phyloP scores from a whole-genome alignment of 1,140 invertebrate genomes.

The Pogonognathellus flavescens region DNA sequence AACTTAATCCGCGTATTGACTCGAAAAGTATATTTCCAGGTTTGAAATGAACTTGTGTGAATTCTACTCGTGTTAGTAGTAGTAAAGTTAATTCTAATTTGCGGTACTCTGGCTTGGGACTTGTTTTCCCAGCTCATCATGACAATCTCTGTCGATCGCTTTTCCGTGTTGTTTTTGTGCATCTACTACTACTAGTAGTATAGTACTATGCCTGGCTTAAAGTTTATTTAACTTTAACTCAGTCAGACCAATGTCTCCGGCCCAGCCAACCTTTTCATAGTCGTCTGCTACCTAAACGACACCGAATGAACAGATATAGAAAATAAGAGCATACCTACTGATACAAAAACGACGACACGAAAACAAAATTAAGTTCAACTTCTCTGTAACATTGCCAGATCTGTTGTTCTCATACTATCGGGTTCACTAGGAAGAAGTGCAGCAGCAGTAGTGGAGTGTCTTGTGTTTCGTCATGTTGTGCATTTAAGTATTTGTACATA shows the following conservation, averaged over 20 bases:
- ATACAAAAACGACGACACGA: background rate
- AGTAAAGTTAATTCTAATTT: conserved; percentile 38
- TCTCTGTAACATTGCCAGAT: conserved; percentile 5
- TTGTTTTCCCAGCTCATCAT: conserved; percentile 34
- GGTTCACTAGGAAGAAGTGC: no score
- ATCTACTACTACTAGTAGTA: background rate
- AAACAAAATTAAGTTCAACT: conserved; percentile 29
- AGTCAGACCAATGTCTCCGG: no score
- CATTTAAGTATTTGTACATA: background rate
- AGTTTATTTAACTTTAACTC: no score
- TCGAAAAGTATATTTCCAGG: background rate
- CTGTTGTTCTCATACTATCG: background rate
- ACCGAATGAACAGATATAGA: background rate
- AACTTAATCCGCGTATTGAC: no score
- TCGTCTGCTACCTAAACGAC: background rate
- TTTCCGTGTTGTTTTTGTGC: background rate
- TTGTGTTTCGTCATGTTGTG: no score
- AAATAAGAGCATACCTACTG: background rate
- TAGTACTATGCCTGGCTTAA: background rate
- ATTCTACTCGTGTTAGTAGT: background rate
- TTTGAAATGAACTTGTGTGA: conserved; percentile 12
- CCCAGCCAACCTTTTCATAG: no score
- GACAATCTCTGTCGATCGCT: background rate
- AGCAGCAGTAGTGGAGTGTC: no score
- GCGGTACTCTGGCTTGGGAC: background rate